A percentile compares a stretch with the other conserved stretches of the same genome.
Evolutionary conservation across 2,797 vertebrate species (phyloP).

Genomic region (Malurus leucopterus): DNA sequence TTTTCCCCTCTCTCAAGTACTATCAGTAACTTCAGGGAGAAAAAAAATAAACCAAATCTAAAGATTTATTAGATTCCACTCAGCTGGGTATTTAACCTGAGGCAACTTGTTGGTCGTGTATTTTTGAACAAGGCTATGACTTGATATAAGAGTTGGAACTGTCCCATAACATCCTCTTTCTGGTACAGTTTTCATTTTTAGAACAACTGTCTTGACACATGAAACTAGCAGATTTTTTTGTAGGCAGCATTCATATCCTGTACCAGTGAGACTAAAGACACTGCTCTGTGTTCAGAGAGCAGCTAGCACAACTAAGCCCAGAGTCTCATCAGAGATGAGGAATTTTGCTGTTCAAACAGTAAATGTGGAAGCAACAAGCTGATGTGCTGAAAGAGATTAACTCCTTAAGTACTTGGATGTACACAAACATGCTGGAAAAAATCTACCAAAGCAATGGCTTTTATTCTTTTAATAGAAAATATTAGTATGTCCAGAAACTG

Average conservation of each 20-base stretch:
- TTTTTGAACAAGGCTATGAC: not conserved
- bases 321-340: not conserved
- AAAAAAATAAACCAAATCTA: not conserved
- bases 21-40: not conserved
- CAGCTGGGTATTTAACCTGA: slow-evolving; percentile 11
- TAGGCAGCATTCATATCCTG: not conserved
- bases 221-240: not conserved
- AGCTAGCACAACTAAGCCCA: not conserved
- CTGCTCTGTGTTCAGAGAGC: not conserved
- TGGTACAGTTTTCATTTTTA: not conserved
- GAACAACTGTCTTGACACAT: not conserved
- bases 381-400: not conserved
- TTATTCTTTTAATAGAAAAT: not conserved
- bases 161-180: not conserved
- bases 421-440: not conserved
- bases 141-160: not conserved
- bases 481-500: not conserved
- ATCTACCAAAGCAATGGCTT: not conserved
- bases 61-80: slow-evolving; percentile 26
- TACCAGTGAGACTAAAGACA: not conserved
- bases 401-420: not conserved
- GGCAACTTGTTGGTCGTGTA: not conserved
- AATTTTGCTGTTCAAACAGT: not conserved
- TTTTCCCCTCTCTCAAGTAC: not conserved
- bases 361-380: not conserved